Base-by-base conservation (phyloP, 2,113 vertebrate genomes). In the Lampris incognitus region DNA sequence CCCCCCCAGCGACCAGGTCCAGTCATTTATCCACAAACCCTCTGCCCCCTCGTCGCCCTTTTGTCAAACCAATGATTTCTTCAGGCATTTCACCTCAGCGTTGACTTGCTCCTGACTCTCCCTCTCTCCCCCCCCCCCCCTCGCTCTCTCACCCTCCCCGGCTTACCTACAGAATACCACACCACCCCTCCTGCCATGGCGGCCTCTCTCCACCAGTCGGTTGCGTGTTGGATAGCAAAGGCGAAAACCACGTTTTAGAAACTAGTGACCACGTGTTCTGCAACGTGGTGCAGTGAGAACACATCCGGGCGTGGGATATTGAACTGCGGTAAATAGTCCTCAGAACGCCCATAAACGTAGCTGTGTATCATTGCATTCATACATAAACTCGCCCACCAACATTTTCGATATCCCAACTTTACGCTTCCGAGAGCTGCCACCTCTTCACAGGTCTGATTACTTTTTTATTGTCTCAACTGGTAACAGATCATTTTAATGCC, bases 41-140 rank as follows among this genome's bases (percentile, higher is more conserved):
- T 83, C 88, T 93, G 91, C 90, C 92, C 92, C 93, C 82, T 93
- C 89, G 72, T 92, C 92, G 94, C 88, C 94, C 85, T 91, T 92
- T 88, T 89, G 87, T 94, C 94, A 92, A 85, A 63, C 87, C 86
- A 85, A 89, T 93, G 93, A 95, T 95, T 95, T 66, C 89, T 92
- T 92, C 88, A 95, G 94, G 91, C 92, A 92, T 40, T 90, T 93
- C 92, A 78, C 74, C 76, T 77, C 57, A 60, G 74, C 78, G 67
- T 78, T 83, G 85, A 89, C 85, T 77, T 73, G 56, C 59, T 88
- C 52, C 65, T 62, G 56, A 73, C 49, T 74, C 57, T 74, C 46
- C 64, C 54, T 72, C 44, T 74, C 44, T 73, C 54, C 51, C 38
- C 66, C 37, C 79, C 54, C 66, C n/a, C n/a, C n/a, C n/a, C n/a